Conservation (phyloP, 1,140 invertebrate species). For the Drosophila mayri region DNA sequence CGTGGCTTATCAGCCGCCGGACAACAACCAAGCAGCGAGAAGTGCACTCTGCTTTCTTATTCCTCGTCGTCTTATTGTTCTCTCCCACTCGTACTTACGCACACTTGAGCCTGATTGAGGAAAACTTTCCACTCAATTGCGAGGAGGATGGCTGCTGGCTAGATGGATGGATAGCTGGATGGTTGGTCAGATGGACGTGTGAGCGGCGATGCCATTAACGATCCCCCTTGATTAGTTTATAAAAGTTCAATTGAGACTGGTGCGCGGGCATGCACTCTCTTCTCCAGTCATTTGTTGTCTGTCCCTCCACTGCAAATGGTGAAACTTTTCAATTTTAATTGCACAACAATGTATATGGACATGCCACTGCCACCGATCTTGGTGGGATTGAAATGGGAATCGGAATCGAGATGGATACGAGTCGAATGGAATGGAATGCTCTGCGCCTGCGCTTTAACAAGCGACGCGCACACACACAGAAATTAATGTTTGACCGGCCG, state of each 20-base stretch:
- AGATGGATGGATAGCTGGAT: not conserved
- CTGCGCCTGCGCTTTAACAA: conserved; percentile 43
- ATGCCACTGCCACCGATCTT: conserved; percentile 59
- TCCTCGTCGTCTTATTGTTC: conserved; percentile 30
- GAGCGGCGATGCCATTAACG: conserved; percentile 51
- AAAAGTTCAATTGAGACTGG: conserved; percentile 77
- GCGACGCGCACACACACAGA: conserved; percentile 21
- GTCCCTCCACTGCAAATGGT: conserved; percentile 50
- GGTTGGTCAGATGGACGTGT: conserved; percentile 39
- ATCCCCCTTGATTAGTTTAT: conserved; percentile 75
- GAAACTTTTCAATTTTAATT: conserved; percentile 68
- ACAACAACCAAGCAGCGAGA: conserved; percentile 19
- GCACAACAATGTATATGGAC: conserved; percentile 66
- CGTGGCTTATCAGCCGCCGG: conserved; percentile 69
- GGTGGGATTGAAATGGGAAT: conserved; percentile 35
- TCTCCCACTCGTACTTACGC: conserved; percentile 49
- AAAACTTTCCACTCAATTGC: conserved; percentile 66
- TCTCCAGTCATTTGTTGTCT: conserved; percentile 24
- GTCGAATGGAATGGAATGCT: conserved; percentile 20
- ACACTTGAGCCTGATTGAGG: conserved; percentile 67
- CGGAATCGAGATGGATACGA: conserved; percentile 30
- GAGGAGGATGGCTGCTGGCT: conserved; percentile 11
- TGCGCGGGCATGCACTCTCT: conserved; percentile 62
- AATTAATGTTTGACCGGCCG: conserved; percentile 78
- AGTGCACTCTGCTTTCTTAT: conserved; percentile 48